Conservation (phyloP, 2,888 invertebrate species). For the Pseudococcus viburni region DNA sequence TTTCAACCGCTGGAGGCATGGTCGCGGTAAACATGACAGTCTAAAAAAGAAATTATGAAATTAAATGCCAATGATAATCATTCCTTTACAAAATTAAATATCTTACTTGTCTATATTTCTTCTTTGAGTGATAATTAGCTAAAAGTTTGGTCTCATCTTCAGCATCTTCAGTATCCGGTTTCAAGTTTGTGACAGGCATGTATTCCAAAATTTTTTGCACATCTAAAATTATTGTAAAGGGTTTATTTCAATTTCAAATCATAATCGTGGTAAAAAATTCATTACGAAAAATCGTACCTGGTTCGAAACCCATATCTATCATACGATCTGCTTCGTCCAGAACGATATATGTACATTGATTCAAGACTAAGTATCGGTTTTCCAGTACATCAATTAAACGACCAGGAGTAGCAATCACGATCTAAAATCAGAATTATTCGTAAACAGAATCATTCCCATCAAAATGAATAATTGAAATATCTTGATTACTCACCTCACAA, state of each 20-base stretch:
- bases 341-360: constrained; percentile 98
- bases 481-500: constrained; percentile 80
- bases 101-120: constrained; percentile 90
- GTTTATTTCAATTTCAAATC: neutral
- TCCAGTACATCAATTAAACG: constrained; percentile 98
- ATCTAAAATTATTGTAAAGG: constrained; percentile 72
- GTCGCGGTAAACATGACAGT: constrained; percentile 99
- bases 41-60: constrained; percentile 71
- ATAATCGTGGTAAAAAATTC: neutral
- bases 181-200: constrained; percentile 98
- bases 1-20: constrained; percentile 98
- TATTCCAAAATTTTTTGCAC: constrained; percentile 98
- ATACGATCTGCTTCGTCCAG: constrained; percentile 98
- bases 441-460: neutral
- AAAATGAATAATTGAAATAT: constrained; percentile 2
- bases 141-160: constrained; percentile 93
- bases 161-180: constrained; percentile 98
- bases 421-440: constrained; percentile 73
- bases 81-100: neutral
- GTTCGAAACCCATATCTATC: constrained; percentile 99
- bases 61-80: neutral
- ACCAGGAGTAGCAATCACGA: constrained; percentile 99
- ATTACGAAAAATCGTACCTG: constrained; percentile 72
- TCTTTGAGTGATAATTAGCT: constrained; percentile 94
- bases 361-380: constrained; percentile 96